Base-by-base conservation (phyloP, 2,888 invertebrate genomes). In the Podabrus alpinus region DNA sequence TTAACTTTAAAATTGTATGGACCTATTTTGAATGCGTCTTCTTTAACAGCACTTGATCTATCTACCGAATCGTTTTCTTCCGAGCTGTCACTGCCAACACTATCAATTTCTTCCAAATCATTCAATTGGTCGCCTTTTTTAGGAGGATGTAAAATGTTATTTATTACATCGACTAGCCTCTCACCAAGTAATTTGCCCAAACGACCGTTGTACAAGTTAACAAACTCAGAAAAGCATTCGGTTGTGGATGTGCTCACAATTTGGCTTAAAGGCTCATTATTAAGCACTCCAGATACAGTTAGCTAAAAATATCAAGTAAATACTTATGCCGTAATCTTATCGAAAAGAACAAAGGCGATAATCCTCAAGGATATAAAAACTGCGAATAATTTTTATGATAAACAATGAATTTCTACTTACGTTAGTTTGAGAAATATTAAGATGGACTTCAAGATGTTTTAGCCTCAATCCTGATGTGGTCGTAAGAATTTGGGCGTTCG, bases 201-300 rank as follows among this genome's bases (percentile, higher is more conserved):
- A 13, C 68, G 67, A 15, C 67, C 19, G 3, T 64, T 64, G 29
- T 74, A 71, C n/a, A 16, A 25, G 15, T 45, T 60, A 16, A 74
- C 24, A 59, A 74, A 71, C 17, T 45, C 60, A 2, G 74, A 68
- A 17, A 74, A 71, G 17, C 74, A 74, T 59, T 74, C 71, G 16
- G 68, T 71, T 2, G 68, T 68, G 9, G 74, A 71, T 15, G 29
- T 59, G 25, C 74, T 74, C 13, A 74, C 68, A 59, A 74, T 74
- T 17, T 74, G 64, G 17, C 74, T 74, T 59, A 74, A 59, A 9
- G 71, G 74, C 59, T 71, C 68, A 16, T 74, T 74, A 25, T 74
- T 17, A 5, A 74, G 21, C 9, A 71, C 0, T 13, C 74, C 74
- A 15, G 74, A 59, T 5, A 74, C 15, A n/a, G 19, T 17, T 11